Evolutionary conservation across 1,140 invertebrate species (phyloP).

Genomic region (Paracyclopina nana): DNA sequence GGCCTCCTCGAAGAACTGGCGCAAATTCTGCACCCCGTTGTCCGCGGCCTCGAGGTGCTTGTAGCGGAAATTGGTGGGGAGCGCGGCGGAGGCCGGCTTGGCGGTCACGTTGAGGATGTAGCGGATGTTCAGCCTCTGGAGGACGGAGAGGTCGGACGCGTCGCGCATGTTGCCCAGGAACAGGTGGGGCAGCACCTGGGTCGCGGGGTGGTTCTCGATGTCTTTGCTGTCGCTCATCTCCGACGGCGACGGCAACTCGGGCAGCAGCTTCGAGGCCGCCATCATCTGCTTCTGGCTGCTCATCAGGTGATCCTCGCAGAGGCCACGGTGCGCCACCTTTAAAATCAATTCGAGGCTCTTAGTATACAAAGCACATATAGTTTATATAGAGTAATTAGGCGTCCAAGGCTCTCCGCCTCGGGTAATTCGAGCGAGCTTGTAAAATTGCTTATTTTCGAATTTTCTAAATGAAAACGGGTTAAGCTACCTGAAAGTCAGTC

Average conservation of each 20-base stretch:
- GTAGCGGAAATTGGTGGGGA: slow-evolving; percentile 47
- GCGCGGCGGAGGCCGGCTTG: slow-evolving; percentile 46
- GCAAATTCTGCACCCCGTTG: slow-evolving; percentile 66
- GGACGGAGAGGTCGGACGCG: slow-evolving; percentile 46
- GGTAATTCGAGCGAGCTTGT: no score
- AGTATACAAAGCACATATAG: slow-evolving; percentile 1
- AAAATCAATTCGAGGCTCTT: slow-evolving; percentile 17
- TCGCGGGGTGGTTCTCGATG: slow-evolving; percentile 53
- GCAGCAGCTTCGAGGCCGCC: slow-evolving; percentile 7
- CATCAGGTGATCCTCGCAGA: slow-evolving; percentile 31
- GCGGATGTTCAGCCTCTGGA: slow-evolving; percentile 41
- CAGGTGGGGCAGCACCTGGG: slow-evolving; percentile 61
- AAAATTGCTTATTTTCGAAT: no score
- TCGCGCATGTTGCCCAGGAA: slow-evolving; percentile 68
- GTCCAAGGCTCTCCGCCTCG: no score
- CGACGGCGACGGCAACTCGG: slow-evolving; percentile 17
- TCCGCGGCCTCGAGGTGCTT: slow-evolving; percentile 63
- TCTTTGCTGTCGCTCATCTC: slow-evolving; percentile 27
- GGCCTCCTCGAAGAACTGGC: slow-evolving; percentile 77
- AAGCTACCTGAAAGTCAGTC: slow-evolving; percentile 22
- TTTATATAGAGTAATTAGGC: no score
- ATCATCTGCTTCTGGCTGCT: slow-evolving; percentile 16
- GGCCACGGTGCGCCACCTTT: slow-evolving; percentile 36
- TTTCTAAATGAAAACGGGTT: no score
- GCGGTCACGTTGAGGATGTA: slow-evolving; percentile 65